Evolutionary conservation across 1,140 invertebrate genomes (phyloP).

Genomic region (Listronotus bonariensis): DNA sequence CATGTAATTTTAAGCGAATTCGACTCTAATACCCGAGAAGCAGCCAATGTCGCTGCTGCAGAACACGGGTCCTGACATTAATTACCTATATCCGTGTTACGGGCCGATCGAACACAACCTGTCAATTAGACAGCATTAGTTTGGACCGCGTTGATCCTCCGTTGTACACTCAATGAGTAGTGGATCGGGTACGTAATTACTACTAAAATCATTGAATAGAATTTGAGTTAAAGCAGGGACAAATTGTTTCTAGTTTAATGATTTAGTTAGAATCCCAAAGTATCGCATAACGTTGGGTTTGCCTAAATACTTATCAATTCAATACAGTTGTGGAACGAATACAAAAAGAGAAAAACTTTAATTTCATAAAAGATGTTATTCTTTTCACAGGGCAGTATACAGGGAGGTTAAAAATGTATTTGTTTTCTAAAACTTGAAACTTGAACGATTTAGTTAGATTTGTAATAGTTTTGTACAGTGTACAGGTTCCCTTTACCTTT

Average conservation of each 20-base stretch:
- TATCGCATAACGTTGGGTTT: too few relatives aligned
- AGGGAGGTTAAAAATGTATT: too few relatives aligned
- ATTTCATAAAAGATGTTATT: too few relatives aligned
- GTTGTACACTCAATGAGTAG: background rate
- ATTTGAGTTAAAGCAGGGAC: background rate
- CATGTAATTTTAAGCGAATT: slow-evolving; percentile 51
- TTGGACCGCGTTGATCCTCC: slow-evolving; percentile 23
- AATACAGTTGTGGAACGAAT: too few relatives aligned
- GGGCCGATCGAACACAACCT: slow-evolving; percentile 55
- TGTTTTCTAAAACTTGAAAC: too few relatives aligned
- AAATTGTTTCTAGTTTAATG: slow-evolving; percentile 4
- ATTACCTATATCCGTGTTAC: slow-evolving; percentile 57
- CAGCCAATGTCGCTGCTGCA: slow-evolving; percentile 38
- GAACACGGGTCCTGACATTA: slow-evolving; percentile 56
- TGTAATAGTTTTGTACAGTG: too few relatives aligned
- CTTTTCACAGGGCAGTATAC: too few relatives aligned
- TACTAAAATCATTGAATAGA: slow-evolving; percentile 9
- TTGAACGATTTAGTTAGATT: background rate
- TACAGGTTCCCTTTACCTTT: too few relatives aligned
- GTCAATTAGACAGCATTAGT: slow-evolving; percentile 57
- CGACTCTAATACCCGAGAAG: slow-evolving; percentile 37
- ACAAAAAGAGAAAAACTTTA: too few relatives aligned
- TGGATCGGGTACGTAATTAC: slow-evolving; percentile 17
- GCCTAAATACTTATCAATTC: too few relatives aligned
- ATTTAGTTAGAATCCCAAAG: background rate